Conservation (phyloP, 2,797 vertebrate species). For the Arnoldichthys spilopterus region DNA sequence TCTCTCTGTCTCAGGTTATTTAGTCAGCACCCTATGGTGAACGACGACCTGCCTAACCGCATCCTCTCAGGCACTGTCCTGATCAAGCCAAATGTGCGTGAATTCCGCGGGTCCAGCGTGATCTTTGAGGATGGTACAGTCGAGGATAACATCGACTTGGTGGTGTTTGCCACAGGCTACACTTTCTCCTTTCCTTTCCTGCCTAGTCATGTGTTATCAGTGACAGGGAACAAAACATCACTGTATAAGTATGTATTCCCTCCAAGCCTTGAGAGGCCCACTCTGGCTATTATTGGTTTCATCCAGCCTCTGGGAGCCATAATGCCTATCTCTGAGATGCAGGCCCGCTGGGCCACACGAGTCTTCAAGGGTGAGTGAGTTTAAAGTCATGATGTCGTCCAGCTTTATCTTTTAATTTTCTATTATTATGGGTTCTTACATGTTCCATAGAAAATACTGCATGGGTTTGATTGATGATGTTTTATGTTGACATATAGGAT, state of each 20-base stretch:
- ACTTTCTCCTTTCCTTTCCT: conserved; percentile 81
- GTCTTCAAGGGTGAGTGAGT: conserved; percentile 80
- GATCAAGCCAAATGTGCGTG: conserved; percentile 77
- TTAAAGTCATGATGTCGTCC: background rate
- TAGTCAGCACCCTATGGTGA: conserved; percentile 78
- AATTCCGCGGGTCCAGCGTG: conserved; percentile 75
- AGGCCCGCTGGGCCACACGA: conserved; percentile 79
- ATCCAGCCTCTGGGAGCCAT: conserved; percentile 81
- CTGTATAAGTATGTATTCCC: conserved; percentile 83
- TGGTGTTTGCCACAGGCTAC: conserved; percentile 86
- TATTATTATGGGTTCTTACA: background rate
- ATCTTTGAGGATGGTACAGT: conserved; percentile 80
- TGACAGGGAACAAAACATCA: conserved; percentile 69
- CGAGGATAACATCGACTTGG: conserved; percentile 77
- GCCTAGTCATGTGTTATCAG: conserved; percentile 69
- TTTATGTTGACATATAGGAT: conserved; percentile 33
- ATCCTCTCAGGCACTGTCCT: conserved; percentile 79
- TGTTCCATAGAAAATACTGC: background rate
- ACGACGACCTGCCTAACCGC: conserved; percentile 81
- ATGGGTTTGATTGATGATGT: background rate
- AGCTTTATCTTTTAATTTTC: background rate
- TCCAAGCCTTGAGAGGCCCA: conserved; percentile 71
- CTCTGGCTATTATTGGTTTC: conserved; percentile 79
- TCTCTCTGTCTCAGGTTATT: conserved; percentile 67
- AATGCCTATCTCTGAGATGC: conserved; percentile 84